Conservation (phyloP, 1,140 invertebrate genomes). For the Drosophila jambulina region DNA sequence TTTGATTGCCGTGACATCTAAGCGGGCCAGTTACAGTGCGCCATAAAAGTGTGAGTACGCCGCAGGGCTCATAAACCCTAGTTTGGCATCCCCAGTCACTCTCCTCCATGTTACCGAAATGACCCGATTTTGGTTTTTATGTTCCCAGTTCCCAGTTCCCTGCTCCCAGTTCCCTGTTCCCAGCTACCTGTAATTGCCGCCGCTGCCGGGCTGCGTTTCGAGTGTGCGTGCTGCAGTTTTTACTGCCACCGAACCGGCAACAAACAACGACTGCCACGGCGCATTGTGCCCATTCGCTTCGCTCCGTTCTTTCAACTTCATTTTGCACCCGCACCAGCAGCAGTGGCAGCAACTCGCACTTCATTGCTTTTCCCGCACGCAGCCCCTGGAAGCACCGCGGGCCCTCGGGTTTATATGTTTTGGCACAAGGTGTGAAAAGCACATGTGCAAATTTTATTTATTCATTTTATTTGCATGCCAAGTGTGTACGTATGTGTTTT, state of each 20-base stretch:
- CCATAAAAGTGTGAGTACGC: conserved; percentile 47
- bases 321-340: conserved; percentile 45
- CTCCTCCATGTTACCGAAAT: conserved; percentile 45
- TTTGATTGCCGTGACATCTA: conserved; percentile 59
- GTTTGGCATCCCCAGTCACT: conserved; percentile 30
- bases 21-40: conserved; percentile 39
- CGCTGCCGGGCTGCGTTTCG: conserved; percentile 51
- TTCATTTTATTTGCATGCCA: conserved; percentile 82
- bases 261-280: conserved; percentile 41
- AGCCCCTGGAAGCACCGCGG: conserved; percentile 24
- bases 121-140: conserved; percentile 80
- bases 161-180: conserved; percentile 29
- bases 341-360: conserved; percentile 61
- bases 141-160: conserved; percentile 36
- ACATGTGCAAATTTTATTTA: conserved; percentile 82
- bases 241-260: conserved; percentile 66
- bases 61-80: conserved; percentile 44
- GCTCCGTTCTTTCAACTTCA: conserved; percentile 67
- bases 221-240: conserved; percentile 81
- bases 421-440: conserved; percentile 75
- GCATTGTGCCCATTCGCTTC: conserved; percentile 74
- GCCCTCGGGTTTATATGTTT: conserved; percentile 65
- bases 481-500: conserved; percentile 47
- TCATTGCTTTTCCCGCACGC: conserved; percentile 50
- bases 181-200: conserved; percentile 44